Evolutionary conservation across 2,113 vertebrate species (phyloP).

Genomic region (Phrynocephalus versicolor): DNA sequence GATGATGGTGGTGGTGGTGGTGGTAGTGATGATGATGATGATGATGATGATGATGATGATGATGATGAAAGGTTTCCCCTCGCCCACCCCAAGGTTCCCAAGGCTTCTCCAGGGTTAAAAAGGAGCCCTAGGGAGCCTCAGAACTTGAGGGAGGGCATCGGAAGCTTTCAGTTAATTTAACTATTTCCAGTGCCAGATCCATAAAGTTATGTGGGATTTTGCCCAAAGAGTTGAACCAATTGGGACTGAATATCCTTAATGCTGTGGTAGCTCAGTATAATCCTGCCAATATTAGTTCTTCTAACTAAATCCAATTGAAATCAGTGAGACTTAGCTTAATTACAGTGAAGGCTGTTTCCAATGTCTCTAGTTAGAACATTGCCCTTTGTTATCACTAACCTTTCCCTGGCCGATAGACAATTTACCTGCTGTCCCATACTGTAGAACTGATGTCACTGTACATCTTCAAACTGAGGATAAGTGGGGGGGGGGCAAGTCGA

Average conservation of each 20-base stretch:
- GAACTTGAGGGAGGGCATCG: too few relatives aligned
- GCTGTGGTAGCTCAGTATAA: not conserved
- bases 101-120: too few relatives aligned
- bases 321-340: accelerated
- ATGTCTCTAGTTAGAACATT: not conserved
- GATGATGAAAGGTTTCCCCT: too few relatives aligned
- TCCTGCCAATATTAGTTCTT: not conserved
- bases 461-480: not conserved
- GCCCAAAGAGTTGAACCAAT: not conserved
- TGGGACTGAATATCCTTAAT: not conserved
- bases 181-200: too few relatives aligned
- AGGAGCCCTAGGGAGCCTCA: too few relatives aligned
- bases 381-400: not conserved
- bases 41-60: too few relatives aligned
- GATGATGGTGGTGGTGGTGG: too few relatives aligned
- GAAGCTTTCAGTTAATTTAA: too few relatives aligned
- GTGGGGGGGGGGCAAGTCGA: not conserved
- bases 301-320: not conserved
- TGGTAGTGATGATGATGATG: too few relatives aligned
- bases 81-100: too few relatives aligned
- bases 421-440: not conserved
- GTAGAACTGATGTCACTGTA: not conserved
- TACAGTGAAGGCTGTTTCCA: not conserved
- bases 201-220: too few relatives aligned
- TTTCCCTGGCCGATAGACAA: not conserved